Conservation (phyloP, 1,140 invertebrate species). For the Listronotus oregonensis region DNA sequence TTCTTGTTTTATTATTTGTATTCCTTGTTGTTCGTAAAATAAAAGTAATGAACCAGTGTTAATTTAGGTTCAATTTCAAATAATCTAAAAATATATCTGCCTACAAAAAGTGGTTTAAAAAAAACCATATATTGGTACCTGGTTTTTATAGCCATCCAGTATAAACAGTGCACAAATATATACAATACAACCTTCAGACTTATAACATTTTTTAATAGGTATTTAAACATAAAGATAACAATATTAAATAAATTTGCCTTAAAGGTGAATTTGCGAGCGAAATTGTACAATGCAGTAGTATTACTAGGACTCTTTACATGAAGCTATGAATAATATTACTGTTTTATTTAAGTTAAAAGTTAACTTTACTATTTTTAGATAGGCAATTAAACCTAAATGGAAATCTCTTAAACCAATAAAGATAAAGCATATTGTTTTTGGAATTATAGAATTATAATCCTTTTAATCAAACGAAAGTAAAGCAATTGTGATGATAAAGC, state of each 20-base stretch:
- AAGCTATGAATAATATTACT: too few species aligned
- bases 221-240: constrained; percentile 24
- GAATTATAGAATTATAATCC: constrained; percentile 16
- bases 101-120: too few species aligned
- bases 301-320: too few species aligned
- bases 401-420: neutral
- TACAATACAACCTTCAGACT: constrained; percentile 9
- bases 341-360: too few species aligned
- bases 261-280: neutral
- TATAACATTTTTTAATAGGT: neutral
- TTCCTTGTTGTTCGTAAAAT: too few species aligned
- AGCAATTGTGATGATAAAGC: neutral
- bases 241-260: constrained; percentile 13
- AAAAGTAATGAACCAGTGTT: too few species aligned
- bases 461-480: constrained; percentile 21
- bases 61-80: too few species aligned
- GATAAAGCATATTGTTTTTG: constrained; percentile 11
- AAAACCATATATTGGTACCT: too few species aligned
- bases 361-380: neutral
- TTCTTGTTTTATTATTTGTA: too few species aligned
- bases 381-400: neutral
- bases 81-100: too few species aligned
- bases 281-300: neutral
- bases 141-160: too few species aligned
- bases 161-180: neutral